These are phyloP conservation scores for Montipora foliosa DNA, from an alignment of 64 coral and sea anemone genomes.

Conservation along the genomic window DNA sequence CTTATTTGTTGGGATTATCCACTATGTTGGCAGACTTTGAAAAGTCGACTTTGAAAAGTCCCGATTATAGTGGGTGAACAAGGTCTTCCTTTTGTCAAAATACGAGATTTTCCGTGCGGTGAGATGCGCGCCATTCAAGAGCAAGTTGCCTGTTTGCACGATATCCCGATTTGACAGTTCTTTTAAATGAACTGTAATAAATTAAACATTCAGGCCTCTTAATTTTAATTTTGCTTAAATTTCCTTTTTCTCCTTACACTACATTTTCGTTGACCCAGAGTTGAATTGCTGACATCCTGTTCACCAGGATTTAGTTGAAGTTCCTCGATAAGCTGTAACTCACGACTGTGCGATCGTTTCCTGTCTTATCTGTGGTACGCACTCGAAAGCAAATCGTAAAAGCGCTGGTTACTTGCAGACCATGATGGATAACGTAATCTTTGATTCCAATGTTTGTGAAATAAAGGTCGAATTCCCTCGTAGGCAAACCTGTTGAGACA, in stretches of 20 bases:
- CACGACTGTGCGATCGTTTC: neutral
- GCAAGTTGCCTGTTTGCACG: too few relatives aligned
- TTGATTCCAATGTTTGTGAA: constrained; percentile 41
- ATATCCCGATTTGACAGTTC: too few relatives aligned
- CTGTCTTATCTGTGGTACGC: constrained; percentile 26
- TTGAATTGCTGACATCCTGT: constrained; percentile 8
- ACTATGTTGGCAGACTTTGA: too few relatives aligned
- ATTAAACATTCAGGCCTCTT: too few relatives aligned
- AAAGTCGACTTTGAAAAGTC: too few relatives aligned
- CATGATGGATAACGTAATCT: constrained; percentile 57
- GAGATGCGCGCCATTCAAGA: too few relatives aligned
- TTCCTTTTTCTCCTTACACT: neutral
- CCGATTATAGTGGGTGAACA: too few relatives aligned
- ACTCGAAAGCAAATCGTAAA: constrained; percentile 60
- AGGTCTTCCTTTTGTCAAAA: too few relatives aligned
- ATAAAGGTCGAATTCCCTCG: neutral
- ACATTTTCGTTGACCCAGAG: neutral
- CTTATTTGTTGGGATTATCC: too few relatives aligned
- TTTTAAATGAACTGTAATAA: too few relatives aligned
- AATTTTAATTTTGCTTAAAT: too few relatives aligned
- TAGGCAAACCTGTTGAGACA: neutral
- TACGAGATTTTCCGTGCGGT: too few relatives aligned
- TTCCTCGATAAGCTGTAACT: constrained; percentile 38
- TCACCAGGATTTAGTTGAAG: constrained; percentile 42
- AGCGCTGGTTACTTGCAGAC: constrained; percentile 1